Evolutionary conservation across 2,113 vertebrate genomes (phyloP), one percentile per base, ranked within the genome.

Genomic region (Sarotherodon lohbergeri): DNA sequence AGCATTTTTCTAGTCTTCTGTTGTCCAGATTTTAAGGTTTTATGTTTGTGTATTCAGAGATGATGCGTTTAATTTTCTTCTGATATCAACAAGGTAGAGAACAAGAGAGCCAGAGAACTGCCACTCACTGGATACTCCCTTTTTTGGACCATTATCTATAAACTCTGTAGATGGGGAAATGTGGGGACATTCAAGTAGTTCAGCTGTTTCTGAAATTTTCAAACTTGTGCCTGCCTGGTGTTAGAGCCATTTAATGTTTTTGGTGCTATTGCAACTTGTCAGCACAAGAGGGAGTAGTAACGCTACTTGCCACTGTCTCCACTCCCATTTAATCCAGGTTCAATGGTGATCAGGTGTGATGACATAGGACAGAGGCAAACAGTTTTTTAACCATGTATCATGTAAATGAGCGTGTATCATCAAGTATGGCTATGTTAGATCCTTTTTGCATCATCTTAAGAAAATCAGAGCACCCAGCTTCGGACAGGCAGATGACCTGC

Each of bases 401-500:
- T n/a, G 32, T 66, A 36, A n/a, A 66, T n/a, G 32, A 63, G 59
- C 16, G 16, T 63, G 59, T n/a, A n/a, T 66, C 2, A 39, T 66
- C 17, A 36, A 12, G 61, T 0, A 39, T 39, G 32, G 32, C 12
- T n/a, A 36, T 36, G 32, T 66, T 66, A 36, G 2, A 66, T n/a
- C 61, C 10, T 66, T 12, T 66, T 66, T 36, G 61, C 6, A 9
- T 61, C 27, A 2, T 32, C 57, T 61, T 61, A 61, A 32, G 1
- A 61, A 32, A 32, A 32, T 61, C 14, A 6, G 27, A 61, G 14
- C 16, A 66, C 61, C 32, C 17, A 39, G 12, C 4, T 36, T 66
- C 0, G 0, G 1, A 66, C 0, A 2, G 6, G 2, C 17, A 66
- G 61, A 39, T 66, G 61, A 66, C 34, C 61, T 66, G 61, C 61